phyloP scores from a whole-genome alignment of 2,888 invertebrate species.

The Stenolophus ochropezus region DNA sequence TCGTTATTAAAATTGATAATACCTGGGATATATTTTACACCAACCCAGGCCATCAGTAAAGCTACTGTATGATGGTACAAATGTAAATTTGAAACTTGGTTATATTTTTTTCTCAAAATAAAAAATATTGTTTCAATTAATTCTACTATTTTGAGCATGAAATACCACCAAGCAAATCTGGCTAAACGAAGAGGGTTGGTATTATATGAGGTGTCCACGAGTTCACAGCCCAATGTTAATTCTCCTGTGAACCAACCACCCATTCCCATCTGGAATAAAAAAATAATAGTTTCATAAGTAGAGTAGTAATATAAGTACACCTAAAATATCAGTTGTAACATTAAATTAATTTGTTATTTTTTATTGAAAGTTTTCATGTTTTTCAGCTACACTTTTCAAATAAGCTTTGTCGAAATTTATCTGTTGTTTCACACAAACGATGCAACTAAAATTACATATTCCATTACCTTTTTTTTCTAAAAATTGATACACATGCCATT shows the following conservation, averaged over 20 bases:
- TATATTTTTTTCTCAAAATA: slow-evolving; percentile 81
- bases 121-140: slow-evolving; percentile 83
- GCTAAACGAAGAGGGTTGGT: slow-evolving; percentile 77
- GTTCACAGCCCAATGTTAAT: slow-evolving; percentile 80
- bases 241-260: slow-evolving; percentile 79
- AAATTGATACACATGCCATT: too few species aligned
- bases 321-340: too few species aligned
- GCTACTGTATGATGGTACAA: slow-evolving; percentile 83
- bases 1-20: background rate
- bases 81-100: slow-evolving; percentile 83
- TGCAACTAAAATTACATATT: too few species aligned
- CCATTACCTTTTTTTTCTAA: too few species aligned
- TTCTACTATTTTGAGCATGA: slow-evolving; percentile 80
- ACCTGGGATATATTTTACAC: slow-evolving; percentile 81
- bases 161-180: slow-evolving; percentile 75
- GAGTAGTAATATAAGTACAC: too few species aligned
- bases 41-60: slow-evolving; percentile 77
- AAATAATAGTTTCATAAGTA: background rate
- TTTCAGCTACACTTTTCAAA: too few species aligned
- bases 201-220: slow-evolving; percentile 81
- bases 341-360: too few species aligned
- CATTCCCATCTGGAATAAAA: slow-evolving; percentile 76
- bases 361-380: too few species aligned
- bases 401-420: too few species aligned
- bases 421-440: too few species aligned